Evolutionary conservation across 2,797 vertebrate species (phyloP), one percentile per base, ranked within the genome.

Genomic region (Bovichtus variegatus): DNA sequence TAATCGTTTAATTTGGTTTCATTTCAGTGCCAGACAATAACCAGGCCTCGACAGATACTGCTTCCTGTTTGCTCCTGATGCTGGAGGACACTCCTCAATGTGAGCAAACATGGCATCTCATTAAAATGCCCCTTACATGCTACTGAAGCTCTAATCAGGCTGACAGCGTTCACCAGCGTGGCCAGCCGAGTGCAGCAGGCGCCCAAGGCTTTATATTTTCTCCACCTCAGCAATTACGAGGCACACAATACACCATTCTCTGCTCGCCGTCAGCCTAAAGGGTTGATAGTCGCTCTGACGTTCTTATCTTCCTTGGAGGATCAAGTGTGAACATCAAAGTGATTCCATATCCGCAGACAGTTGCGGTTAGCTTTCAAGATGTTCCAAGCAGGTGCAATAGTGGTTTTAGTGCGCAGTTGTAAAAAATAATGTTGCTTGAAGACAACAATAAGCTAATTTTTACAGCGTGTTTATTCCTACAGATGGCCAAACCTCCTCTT

Each of bases 351-450:
- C 86, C 27, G 44, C 77, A 83, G 80, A 88, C 85, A 57, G 84
- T 84, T 84, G 83, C 18, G 65, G 84, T 86, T 60, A 2, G 68
- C 61, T 74, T 88, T 89, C 66, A 84, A 84, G 77, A 63, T 44
- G 75, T 69, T 81, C 18, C 8, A 62, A 88, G 75, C 91, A 91
- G 86, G 89, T 91, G 89, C 84, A 81, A 57, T 3, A 2, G 72
- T 63, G 76, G 66, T 41, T 88, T 78, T 65, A 85, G 53, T 55
- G 70, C 18, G 12, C 51, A 57, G 74, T 74, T 74, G 80, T 81
- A 74, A 68, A 78, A 72, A 25, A 29, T 1, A 19, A 49, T 9
- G 31, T 34, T 34, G 40, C 54, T 69, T 27, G n/a, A 36, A 50
- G 6, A 76, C 43, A 31, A 80, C 43, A 71, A 67, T 57, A 71